These are phyloP conservation scores for Malurus alboscapulatus DNA, from an alignment of 2,113 vertebrate species.

Conservation along the genomic window DNA sequence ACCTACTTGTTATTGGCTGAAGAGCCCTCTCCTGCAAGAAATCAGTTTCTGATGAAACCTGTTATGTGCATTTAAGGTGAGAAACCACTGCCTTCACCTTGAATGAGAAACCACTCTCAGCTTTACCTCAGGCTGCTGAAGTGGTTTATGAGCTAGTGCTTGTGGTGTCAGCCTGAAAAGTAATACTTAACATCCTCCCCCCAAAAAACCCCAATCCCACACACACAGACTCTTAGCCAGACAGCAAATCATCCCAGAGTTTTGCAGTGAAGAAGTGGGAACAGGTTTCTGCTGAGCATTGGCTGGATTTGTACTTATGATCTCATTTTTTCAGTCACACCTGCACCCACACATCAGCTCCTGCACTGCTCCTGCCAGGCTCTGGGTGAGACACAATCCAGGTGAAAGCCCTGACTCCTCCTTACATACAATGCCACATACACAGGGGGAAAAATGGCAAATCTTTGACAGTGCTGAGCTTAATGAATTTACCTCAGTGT, in stretches of 20 bases:
- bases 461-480: not conserved
- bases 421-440: not conserved
- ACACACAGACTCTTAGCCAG: not conserved
- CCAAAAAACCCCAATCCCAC: not conserved
- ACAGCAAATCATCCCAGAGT: not conserved
- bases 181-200: no score
- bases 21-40: not conserved
- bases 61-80: not conserved
- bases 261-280: not conserved
- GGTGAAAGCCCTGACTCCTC: not conserved
- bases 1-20: not conserved
- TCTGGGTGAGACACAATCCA: not conserved
- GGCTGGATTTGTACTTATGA: not conserved
- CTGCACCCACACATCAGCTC: not conserved
- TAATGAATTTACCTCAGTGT: not conserved
- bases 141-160: not conserved
- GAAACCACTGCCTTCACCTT: not conserved
- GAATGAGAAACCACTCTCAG: not conserved
- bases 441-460: not conserved
- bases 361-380: not conserved
- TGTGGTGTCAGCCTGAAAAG: not conserved
- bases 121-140: not conserved
- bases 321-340: rapidly evolving
- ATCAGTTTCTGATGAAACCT: not conserved
- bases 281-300: not conserved